phyloP scores from a whole-genome alignment of 2,797 vertebrate species.

The Darevskia nairensis region DNA sequence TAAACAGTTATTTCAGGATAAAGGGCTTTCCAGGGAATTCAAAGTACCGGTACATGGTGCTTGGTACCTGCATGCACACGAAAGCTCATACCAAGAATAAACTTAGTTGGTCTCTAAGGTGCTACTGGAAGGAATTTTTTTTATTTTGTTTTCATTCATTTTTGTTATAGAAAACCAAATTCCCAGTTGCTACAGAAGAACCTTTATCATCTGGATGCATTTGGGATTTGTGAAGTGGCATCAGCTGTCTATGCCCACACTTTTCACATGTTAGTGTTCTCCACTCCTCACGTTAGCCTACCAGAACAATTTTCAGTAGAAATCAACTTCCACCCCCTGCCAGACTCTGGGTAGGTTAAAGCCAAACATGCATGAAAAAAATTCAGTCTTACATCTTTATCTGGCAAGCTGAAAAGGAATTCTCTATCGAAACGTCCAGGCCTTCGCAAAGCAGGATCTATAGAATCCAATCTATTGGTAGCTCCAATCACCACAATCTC shows the following conservation, averaged over 20 bases:
- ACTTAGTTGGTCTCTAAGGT: no score
- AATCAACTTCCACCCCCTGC: not conserved
- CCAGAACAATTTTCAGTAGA: not conserved
- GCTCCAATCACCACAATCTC: constrained; percentile 85
- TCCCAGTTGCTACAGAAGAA: not conserved
- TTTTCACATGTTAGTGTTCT: not conserved
- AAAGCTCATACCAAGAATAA: no score
- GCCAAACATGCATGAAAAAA: not conserved
- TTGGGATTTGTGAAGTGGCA: not conserved
- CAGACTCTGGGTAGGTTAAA: not conserved
- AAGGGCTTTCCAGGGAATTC: not conserved
- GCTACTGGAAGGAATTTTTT: no score
- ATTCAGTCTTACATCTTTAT: constrained; percentile 81
- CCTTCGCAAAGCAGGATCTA: constrained; percentile 83
- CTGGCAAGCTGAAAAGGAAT: constrained; percentile 81
- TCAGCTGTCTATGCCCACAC: not conserved
- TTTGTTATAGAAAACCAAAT: not conserved
- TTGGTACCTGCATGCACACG: not conserved
- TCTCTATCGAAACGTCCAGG: constrained; percentile 85
- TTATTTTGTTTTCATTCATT: not conserved
- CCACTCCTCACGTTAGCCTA: not conserved
- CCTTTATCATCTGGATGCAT: not conserved
- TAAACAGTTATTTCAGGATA: not conserved
- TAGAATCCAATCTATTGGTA: constrained; percentile 83
- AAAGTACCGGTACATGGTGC: not conserved